A percentile compares a stretch with the other conserved stretches of the same genome.
These are phyloP conservation scores for Anolis apletophallus DNA, from an alignment of 2,797 vertebrate species.

Conservation along the genomic window DNA sequence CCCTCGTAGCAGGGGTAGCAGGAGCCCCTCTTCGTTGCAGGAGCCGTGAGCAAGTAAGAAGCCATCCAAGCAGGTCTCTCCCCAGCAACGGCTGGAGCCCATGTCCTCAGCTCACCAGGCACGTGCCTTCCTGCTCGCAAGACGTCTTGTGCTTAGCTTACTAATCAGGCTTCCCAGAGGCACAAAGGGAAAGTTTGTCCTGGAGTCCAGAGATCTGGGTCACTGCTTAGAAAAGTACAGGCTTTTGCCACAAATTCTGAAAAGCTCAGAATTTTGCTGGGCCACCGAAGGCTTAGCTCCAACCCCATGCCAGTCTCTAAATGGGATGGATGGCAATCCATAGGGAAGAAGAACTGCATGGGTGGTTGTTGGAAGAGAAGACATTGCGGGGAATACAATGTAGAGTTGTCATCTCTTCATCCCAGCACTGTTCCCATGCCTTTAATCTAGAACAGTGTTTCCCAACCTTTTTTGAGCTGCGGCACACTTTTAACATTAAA, in stretches of 20 bases:
- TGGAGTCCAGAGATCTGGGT: not conserved
- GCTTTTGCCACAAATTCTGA: not conserved
- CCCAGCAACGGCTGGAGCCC: not conserved
- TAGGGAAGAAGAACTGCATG: not conserved
- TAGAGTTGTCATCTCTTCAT: not conserved
- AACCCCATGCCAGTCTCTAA: not conserved
- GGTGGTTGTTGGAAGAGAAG: no score
- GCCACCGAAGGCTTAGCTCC: no score
- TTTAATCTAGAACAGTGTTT: not conserved
- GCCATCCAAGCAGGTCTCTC: not conserved
- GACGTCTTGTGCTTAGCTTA: not conserved
- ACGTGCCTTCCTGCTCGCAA: not conserved
- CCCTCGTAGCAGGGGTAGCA: not conserved
- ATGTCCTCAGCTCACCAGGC: constrained; percentile 7
- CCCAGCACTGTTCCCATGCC: no score
- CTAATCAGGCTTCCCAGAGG: constrained; percentile 1
- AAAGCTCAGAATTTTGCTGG: no score
- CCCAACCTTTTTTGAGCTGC: no score
- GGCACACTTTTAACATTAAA: no score
- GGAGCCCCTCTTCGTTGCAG: not conserved
- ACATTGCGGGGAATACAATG: not conserved
- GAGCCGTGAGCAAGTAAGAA: no score
- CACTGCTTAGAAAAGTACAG: not conserved
- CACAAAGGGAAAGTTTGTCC: constrained; percentile 23
- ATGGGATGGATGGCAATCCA: not conserved